Evolutionary conservation across 2,113 vertebrate genomes (phyloP), one percentile per base, ranked within the genome.

Genomic region (Echinops telfairi): DNA sequence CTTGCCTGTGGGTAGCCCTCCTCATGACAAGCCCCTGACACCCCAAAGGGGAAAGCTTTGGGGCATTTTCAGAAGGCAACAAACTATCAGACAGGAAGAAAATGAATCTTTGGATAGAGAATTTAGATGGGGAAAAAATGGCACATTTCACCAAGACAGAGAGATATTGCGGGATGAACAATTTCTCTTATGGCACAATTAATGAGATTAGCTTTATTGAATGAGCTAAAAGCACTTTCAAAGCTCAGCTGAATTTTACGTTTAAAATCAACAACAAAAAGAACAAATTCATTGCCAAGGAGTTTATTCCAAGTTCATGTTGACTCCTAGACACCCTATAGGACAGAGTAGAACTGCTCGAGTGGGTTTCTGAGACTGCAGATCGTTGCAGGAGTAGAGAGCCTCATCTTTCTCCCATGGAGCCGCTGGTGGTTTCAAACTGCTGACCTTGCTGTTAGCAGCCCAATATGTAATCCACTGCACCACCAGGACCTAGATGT

Each of bases 231-330:
- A 43, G 29, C 10, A n/a, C 23, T 76, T 76, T 90, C 64, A 79
- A 62, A 93, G 73, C 12, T 87, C 33, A 85, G 29, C 10, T 93
- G 53, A 94, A 78, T 81, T 93, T 95, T 90, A 79, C 29, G 58
- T 77, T 27, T 38, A 43, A 78, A 88, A 57, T 94, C 53, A 92
- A 9, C 36, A 77, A 14, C 19, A 53, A 10, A 53, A 53, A 53
- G 2, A 53, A 53, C 47, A 53, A 53, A 53, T 9, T 10, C 40
- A 40, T 40, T 53, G 47, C 12, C 47, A 53, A 53, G 47, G 47
- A 53, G 47, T 11, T 14, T 53, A 53, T 53, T 53, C 47, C 12
- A 53, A 53, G 47, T 14, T 53, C 9, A 53, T 53, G 47, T 53
- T 53, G 47, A 53, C 47, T 53, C 47, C 1, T 53, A 53, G 47